Evolutionary conservation across 2,797 vertebrate species (phyloP).

Genomic region (Phyllotis vaccarum): DNA sequence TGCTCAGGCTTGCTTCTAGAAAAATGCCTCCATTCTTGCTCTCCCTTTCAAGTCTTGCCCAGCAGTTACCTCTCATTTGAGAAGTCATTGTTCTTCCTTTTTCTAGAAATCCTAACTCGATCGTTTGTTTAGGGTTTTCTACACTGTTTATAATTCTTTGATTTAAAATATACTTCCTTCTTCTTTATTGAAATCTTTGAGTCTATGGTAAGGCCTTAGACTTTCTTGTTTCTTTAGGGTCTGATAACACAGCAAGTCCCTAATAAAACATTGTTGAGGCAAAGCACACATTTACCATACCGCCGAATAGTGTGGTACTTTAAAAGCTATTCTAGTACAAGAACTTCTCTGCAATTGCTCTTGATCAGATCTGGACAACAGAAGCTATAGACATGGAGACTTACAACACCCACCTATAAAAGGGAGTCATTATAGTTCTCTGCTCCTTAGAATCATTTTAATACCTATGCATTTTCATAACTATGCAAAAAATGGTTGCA

Average conservation of each 20-base stretch:
- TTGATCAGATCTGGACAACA: conserved; percentile 1
- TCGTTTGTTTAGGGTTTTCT: conserved; percentile 2
- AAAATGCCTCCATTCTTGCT: background rate
- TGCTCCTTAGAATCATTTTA: conserved; percentile 33
- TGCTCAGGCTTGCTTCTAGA: background rate
- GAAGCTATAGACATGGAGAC: conserved; percentile 35
- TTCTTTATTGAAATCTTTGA: conserved; percentile 7
- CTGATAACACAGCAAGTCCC: background rate
- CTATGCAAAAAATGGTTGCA: background rate
- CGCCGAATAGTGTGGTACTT: background rate
- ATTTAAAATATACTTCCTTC: conserved; percentile 46
- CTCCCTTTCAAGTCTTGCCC: background rate
- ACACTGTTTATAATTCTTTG: background rate
- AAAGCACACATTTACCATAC: conserved; percentile 40
- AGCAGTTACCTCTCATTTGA: background rate
- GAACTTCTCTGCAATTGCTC: conserved; percentile 40
- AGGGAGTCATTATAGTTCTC: conserved; percentile 18
- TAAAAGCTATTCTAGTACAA: conserved; percentile 20
- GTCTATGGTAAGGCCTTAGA: background rate
- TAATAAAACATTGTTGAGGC: conserved; percentile 40
- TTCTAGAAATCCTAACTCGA: background rate
- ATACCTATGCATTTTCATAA: too few species aligned
- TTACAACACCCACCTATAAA: conserved; percentile 9
- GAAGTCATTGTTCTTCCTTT: background rate
- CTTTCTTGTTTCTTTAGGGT: background rate